A percentile compares a stretch with the other conserved stretches of the same genome.
These are phyloP conservation scores for Azemiops feae DNA, from an alignment of 2,113 vertebrate genomes.

Conservation along the genomic window DNA sequence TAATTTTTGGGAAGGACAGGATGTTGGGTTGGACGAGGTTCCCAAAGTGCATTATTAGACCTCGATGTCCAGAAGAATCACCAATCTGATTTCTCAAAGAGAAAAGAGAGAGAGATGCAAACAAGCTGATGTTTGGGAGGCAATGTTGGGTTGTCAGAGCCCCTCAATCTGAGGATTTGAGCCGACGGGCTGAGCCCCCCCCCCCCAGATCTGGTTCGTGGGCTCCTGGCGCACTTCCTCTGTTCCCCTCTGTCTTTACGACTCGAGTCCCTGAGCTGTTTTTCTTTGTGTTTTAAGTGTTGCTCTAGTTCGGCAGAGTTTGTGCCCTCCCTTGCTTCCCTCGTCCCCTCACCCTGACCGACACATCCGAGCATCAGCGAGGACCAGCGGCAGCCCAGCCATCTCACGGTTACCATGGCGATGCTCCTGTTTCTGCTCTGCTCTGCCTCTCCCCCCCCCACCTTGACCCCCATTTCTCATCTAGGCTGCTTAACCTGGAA, in stretches of 20 bases:
- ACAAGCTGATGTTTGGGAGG: background rate
- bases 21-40: background rate
- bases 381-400: slow-evolving; percentile 42
- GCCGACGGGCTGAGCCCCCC: background rate
- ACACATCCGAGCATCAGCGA: slow-evolving; percentile 41
- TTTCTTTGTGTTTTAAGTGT: background rate
- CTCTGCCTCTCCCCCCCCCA: background rate
- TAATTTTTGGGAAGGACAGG: background rate
- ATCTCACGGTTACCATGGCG: slow-evolving; percentile 52
- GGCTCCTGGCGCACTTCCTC: background rate
- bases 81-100: background rate
- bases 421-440: background rate
- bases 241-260: background rate
- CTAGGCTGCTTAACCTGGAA: slow-evolving; percentile 44
- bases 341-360: background rate
- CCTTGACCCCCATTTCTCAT: background rate
- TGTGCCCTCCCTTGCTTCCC: background rate
- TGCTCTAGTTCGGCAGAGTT: background rate
- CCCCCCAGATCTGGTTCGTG: background rate
- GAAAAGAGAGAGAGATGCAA: background rate
- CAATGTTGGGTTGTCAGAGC: background rate
- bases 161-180: background rate
- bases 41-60: background rate
- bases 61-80: too few species aligned
- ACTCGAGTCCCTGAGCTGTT: background rate